phyloP scores from a whole-genome alignment of 2,797 vertebrate genomes.

The Ctenochaetus hawaiiensis region DNA sequence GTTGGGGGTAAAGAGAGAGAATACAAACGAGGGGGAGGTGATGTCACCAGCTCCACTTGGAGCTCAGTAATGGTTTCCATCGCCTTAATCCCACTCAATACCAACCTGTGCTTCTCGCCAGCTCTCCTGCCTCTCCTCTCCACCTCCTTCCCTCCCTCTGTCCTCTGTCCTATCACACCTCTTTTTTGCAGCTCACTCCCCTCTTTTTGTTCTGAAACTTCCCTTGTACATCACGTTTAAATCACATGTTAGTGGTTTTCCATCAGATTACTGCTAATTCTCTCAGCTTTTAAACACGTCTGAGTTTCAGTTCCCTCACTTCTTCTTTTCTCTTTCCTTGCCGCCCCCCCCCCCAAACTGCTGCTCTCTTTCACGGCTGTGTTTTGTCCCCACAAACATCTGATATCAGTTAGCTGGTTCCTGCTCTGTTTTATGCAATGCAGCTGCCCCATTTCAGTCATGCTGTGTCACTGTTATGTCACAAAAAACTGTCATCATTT shows the following conservation, averaged over 20 bases:
- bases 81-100: slow-evolving; percentile 43
- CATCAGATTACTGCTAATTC: slow-evolving; percentile 20
- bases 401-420: slow-evolving; percentile 66
- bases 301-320: slow-evolving; percentile 14
- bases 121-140: slow-evolving; percentile 36
- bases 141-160: background rate
- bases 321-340: slow-evolving; percentile 11
- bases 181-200: slow-evolving; percentile 31
- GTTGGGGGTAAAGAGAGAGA: slow-evolving; percentile 15
- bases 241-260: slow-evolving; percentile 16
- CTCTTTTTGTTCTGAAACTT: slow-evolving; percentile 28
- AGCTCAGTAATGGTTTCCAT: slow-evolving; percentile 74
- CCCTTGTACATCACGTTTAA: slow-evolving; percentile 19
- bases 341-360: background rate
- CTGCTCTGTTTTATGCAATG: slow-evolving; percentile 47
- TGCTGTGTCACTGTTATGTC: slow-evolving; percentile 16
- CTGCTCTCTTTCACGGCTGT: slow-evolving; percentile 11
- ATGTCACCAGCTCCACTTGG: slow-evolving; percentile 66
- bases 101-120: slow-evolving; percentile 60
- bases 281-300: slow-evolving; percentile 17
- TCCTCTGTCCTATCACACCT: slow-evolving; percentile 35
- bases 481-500: slow-evolving; percentile 20
- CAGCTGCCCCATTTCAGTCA: slow-evolving; percentile 45
- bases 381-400: slow-evolving; percentile 66
- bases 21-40: slow-evolving; percentile 50